These are phyloP conservation scores for Pachycephus smyrnensis DNA, from an alignment of 2,888 invertebrate species.

Conservation along the genomic window DNA sequence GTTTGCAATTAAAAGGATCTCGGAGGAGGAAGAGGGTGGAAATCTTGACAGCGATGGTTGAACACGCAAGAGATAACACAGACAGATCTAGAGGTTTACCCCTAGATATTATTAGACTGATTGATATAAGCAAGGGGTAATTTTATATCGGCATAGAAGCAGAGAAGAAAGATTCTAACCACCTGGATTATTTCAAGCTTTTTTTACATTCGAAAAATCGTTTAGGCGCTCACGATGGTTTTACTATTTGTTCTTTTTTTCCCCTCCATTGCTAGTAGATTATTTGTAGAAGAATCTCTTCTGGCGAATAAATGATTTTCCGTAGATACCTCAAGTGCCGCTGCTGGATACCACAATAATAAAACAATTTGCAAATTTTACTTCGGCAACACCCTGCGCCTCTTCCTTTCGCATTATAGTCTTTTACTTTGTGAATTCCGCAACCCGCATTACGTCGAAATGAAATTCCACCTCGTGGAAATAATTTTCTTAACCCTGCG, in stretches of 20 bases:
- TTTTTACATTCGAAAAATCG: not conserved
- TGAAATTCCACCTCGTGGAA: not conserved
- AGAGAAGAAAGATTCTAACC: not conserved
- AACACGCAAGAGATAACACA: not conserved
- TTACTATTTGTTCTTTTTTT: not conserved
- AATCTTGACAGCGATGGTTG: not conserved
- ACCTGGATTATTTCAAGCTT: not conserved
- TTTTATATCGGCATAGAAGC: not conserved
- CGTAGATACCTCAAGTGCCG: not conserved
- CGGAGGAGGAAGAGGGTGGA: not conserved
- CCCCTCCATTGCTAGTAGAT: not conserved
- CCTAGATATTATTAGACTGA: not conserved
- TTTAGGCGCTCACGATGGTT: not conserved
- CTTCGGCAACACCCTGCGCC: not conserved
- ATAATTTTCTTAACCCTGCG: not conserved
- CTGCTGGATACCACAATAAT: not conserved
- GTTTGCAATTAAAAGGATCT: not conserved
- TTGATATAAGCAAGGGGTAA: not conserved
- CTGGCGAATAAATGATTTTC: not conserved
- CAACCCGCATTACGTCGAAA: not conserved
- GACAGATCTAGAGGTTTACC: not conserved
- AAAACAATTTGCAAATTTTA: not conserved
- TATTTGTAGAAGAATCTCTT: not conserved
- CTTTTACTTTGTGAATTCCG: not conserved
- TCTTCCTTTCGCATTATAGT: not conserved